These are phyloP conservation scores for Cromileptes altivelis DNA, from an alignment of 2,113 vertebrate genomes.

Conservation along the genomic window DNA sequence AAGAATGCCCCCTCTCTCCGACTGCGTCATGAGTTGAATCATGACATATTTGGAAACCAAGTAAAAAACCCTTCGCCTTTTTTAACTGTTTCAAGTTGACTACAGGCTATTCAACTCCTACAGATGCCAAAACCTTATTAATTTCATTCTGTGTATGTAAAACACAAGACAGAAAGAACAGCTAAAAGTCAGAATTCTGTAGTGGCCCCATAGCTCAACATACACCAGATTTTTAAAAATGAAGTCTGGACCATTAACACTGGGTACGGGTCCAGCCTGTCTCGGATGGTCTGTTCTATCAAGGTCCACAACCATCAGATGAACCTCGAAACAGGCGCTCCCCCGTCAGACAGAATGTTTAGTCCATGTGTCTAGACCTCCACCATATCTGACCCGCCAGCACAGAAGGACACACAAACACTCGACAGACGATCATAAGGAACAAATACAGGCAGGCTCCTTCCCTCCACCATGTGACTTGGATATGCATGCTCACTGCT, in stretches of 20 bases:
- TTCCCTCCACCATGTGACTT: slow-evolving; percentile 77
- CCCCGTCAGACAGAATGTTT: slow-evolving; percentile 78
- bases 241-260: slow-evolving; percentile 69
- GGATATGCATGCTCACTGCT: slow-evolving; percentile 79
- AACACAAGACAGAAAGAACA: slow-evolving; percentile 22
- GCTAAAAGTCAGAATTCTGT: slow-evolving; percentile 39
- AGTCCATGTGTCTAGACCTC: slow-evolving; percentile 84
- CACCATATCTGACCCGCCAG: slow-evolving; percentile 84
- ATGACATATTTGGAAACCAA: neutral
- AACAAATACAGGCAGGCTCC: slow-evolving; percentile 78
- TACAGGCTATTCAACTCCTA: neutral
- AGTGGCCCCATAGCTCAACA: slow-evolving; percentile 26
- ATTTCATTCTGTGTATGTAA: neutral
- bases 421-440: slow-evolving; percentile 83
- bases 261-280: slow-evolving; percentile 59
- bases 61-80: neutral
- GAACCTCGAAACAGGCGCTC: slow-evolving; percentile 74
- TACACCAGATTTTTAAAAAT: slow-evolving; percentile 61
- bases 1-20: neutral
- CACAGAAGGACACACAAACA: slow-evolving; percentile 88
- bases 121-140: slow-evolving; percentile 17
- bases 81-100: slow-evolving; percentile 1
- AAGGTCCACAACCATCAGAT: slow-evolving; percentile 77
- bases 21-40: slow-evolving; percentile 8
- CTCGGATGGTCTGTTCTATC: slow-evolving; percentile 77